These are phyloP conservation scores for Alviniconcha strummeri DNA, from an alignment of 2,888 invertebrate species.

Conservation along the genomic window DNA sequence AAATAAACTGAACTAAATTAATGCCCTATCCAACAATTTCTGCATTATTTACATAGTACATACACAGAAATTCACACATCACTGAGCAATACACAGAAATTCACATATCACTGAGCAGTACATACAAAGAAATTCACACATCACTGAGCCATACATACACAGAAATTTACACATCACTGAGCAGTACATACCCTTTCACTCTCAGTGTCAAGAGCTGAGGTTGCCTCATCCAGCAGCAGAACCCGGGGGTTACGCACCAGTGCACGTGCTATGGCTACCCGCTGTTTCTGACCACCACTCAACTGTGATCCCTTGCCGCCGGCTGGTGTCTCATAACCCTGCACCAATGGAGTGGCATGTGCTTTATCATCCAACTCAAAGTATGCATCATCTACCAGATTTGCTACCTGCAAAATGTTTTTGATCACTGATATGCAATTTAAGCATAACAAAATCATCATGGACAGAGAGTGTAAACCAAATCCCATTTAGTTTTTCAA, in stretches of 20 bases:
- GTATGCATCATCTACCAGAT: too few relatives aligned
- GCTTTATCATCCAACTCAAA: background rate
- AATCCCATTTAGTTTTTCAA: too few relatives aligned
- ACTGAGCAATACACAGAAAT: too few relatives aligned
- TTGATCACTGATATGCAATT: too few relatives aligned
- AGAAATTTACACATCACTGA: background rate
- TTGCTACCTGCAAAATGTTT: too few relatives aligned
- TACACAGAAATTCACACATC: too few relatives aligned
- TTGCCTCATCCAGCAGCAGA: slow-evolving; percentile 74
- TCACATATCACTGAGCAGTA: too few relatives aligned
- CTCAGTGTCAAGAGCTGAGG: slow-evolving; percentile 73
- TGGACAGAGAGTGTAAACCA: too few relatives aligned
- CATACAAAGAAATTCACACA: background rate
- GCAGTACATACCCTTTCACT: slow-evolving; percentile 58
- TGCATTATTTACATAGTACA: too few relatives aligned
- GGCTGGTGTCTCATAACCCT: slow-evolving; percentile 39
- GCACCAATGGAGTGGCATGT: background rate
- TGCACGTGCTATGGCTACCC: slow-evolving; percentile 75
- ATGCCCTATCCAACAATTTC: too few relatives aligned
- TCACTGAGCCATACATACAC: background rate
- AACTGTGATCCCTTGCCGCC: slow-evolving; percentile 41
- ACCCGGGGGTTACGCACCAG: slow-evolving; percentile 73
- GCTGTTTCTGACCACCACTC: slow-evolving; percentile 74
- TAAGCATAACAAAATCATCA: too few relatives aligned
- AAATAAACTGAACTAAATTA: background rate